These are phyloP conservation scores for Podocnemis expansa DNA, from an alignment of 2,113 vertebrate species.

Conservation along the genomic window DNA sequence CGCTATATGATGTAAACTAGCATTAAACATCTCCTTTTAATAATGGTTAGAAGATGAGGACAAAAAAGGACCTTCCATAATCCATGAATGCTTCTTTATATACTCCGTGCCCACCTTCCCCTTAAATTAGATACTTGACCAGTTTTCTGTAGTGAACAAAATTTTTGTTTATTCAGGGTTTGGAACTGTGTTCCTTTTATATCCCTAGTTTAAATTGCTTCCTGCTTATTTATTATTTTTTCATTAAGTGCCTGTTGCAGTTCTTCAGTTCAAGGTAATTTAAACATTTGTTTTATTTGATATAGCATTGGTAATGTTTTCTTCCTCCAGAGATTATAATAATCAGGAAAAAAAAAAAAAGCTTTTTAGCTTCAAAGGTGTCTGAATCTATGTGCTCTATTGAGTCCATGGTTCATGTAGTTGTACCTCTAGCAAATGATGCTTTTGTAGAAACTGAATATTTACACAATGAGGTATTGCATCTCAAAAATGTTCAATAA, in stretches of 20 bases:
- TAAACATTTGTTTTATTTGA: background rate
- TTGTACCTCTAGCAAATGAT: background rate
- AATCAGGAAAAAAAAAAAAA: conserved; percentile 42
- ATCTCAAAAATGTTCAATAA: background rate
- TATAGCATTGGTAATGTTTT: conserved; percentile 12
- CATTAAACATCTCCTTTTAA: background rate
- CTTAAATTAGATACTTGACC: background rate
- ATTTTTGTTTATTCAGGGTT: conserved; percentile 7
- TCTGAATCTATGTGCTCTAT: conserved; percentile 12
- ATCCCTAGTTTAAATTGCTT: background rate
- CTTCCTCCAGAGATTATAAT: conserved; percentile 26
- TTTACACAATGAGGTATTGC: background rate
- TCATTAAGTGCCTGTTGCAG: background rate
- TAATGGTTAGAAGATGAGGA: conserved; percentile 55
- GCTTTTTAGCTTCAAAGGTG: background rate
- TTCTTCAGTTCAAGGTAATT: background rate
- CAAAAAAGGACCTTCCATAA: background rate
- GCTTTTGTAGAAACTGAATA: background rate
- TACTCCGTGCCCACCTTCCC: background rate
- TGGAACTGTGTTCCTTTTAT: background rate
- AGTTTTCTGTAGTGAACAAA: conserved; percentile 10
- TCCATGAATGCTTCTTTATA: background rate
- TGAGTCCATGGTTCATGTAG: background rate
- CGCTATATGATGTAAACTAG: conserved; percentile 16
- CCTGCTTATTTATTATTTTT: background rate